Evolutionary conservation across 2,797 vertebrate species (phyloP), one percentile per base, ranked within the genome.

Genomic region (Gymnoscopelus braueri): DNA sequence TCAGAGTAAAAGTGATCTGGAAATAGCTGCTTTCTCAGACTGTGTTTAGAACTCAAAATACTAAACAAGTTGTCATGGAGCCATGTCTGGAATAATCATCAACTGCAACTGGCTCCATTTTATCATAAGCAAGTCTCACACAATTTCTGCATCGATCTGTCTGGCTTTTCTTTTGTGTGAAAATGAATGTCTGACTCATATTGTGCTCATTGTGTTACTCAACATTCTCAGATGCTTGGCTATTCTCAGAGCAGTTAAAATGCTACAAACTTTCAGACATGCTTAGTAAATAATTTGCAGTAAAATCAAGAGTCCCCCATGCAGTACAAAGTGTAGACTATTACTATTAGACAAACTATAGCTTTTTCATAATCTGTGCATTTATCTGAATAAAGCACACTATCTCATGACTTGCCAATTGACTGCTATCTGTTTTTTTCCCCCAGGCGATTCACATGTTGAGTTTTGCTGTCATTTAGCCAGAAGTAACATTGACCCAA

Each of bases 381-480:
- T 60, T 4, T 15, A 11, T 8, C 10, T n/a, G 13, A 35, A 35
- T 44, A 44, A 53, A 19, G 29, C 51, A 39, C 2, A 2, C 7
- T 9, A 13, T 60, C 59, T 51, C 3, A 3, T 60, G 9, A n/a
- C 9, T 60, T 12, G 23, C 26, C 51, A 61, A 3, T 11, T 49
- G 4, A 51, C 35, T 49, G 11, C 13, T 12, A 63, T 58, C 2
- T 62, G 5, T 19, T 80, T 63, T 72, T 68, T 71, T 78, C 68
- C 19, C 1, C 19, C 85, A 98, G 95, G 78, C 32, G 96, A 95
- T 82, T 93, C 89, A 39, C 95, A 95, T 78, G 86, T 96, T 78
- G 95, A 98, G 72, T 99, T 99, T 88, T 97, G 95, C 87, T 99
- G 97, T 90, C 95, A 97, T 89, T 91, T 99, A 84, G 94, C 93